Evolutionary conservation across 2,113 vertebrate species (phyloP).

Genomic region (Copsychus sechellarum): DNA sequence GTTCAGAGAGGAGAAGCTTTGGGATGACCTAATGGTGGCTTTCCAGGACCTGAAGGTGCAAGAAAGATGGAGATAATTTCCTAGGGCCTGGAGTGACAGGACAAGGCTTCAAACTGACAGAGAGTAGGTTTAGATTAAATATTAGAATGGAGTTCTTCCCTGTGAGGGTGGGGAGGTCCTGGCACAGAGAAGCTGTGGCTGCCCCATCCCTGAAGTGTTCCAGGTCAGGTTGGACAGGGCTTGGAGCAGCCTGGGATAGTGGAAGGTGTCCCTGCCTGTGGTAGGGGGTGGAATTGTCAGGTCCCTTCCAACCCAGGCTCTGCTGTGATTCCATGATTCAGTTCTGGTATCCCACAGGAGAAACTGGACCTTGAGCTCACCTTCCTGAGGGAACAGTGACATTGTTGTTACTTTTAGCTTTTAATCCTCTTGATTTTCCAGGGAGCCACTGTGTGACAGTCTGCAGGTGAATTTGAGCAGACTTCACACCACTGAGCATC

Average conservation of each 20-base stretch:
- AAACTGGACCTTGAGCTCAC: background rate
- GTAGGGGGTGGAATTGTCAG: accelerated
- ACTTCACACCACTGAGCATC: background rate
- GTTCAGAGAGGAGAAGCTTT: background rate
- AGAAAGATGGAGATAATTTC: background rate
- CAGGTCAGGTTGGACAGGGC: accelerated
- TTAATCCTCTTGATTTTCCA: background rate
- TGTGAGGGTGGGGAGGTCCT: accelerated
- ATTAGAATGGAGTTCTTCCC: background rate
- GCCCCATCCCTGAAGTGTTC: background rate
- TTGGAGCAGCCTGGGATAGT: accelerated
- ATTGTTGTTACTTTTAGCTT: background rate
- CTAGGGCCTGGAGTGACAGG: background rate
- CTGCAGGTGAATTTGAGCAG: background rate
- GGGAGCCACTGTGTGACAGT: background rate
- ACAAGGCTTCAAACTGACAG: too few relatives aligned
- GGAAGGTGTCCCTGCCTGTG: background rate
- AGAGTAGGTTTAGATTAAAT: background rate
- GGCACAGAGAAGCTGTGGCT: background rate
- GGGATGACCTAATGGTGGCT: accelerated
- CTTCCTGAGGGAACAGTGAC: background rate
- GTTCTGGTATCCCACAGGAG: background rate
- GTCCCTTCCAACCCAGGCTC: background rate
- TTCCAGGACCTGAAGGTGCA: accelerated
- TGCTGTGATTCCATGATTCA: background rate